Percentiles rank a stretch among this genome's conserved stretches.
Conservation (phyloP, 2,888 invertebrate genomes). For the Schrankia costaestrigalis region DNA sequence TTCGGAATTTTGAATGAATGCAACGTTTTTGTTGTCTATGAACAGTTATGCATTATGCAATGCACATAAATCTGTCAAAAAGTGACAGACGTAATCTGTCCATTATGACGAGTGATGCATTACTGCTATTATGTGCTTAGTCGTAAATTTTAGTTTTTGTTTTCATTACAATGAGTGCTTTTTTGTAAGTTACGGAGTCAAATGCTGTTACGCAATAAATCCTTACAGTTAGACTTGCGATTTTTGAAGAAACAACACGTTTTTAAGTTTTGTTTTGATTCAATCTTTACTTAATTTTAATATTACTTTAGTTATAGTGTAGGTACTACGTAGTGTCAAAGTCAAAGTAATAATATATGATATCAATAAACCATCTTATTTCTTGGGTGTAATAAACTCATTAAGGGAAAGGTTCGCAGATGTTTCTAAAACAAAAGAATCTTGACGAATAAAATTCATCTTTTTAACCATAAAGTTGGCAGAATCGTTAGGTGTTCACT, state of each 20-base stretch:
- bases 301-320: too few relatives aligned
- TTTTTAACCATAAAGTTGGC: too few relatives aligned
- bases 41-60: constrained; percentile 59
- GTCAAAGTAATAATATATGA: too few relatives aligned
- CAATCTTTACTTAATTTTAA: too few relatives aligned
- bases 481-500: too few relatives aligned
- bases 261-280: not conserved
- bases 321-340: too few relatives aligned
- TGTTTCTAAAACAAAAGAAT: too few relatives aligned
- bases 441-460: too few relatives aligned
- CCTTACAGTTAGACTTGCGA: constrained; percentile 2
- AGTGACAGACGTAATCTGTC: constrained; percentile 66
- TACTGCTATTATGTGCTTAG: constrained; percentile 59
- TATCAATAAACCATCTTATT: too few relatives aligned
- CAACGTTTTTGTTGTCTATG: constrained; percentile 17
- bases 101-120: constrained; percentile 78
- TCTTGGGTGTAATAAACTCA: too few relatives aligned
- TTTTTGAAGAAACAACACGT: not conserved
- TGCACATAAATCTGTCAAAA: constrained; percentile 66
- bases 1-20: constrained; percentile 24
- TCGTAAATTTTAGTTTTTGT: constrained; percentile 57
- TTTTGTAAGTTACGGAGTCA: constrained; percentile 26
- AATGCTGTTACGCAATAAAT: constrained; percentile 26
- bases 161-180: constrained; percentile 20
- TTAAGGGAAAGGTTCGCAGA: too few relatives aligned